A percentile compares a stretch with the other conserved stretches of the same genome.
Conservation (phyloP, 2,888 invertebrate genomes). For the Andricus curvator region DNA sequence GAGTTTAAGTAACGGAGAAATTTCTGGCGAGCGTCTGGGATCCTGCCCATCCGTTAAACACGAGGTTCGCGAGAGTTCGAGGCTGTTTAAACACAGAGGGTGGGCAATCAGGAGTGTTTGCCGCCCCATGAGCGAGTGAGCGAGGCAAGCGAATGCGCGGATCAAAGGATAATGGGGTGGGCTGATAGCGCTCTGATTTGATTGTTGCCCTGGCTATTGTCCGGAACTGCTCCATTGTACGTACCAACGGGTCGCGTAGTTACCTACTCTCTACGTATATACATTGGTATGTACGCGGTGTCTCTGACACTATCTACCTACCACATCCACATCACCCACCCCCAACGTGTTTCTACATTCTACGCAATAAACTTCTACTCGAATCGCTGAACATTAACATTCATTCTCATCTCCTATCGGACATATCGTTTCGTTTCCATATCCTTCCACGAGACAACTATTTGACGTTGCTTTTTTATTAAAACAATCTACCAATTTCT, state of each 20-base stretch:
- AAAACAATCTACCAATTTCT: neutral
- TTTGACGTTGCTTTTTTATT: slow-evolving; percentile 2
- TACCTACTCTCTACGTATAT: slow-evolving; percentile 24
- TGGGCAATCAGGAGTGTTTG: slow-evolving; percentile 77
- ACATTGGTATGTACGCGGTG: slow-evolving; percentile 36
- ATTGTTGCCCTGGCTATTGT: slow-evolving; percentile 77
- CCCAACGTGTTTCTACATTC: neutral
- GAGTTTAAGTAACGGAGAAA: slow-evolving; percentile 33
- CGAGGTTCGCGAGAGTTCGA: slow-evolving; percentile 56
- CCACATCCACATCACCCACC: slow-evolving; percentile 15
- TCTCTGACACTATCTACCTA: slow-evolving; percentile 44
- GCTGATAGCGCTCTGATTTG: slow-evolving; percentile 76
- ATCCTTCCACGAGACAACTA: slow-evolving; percentile 29
- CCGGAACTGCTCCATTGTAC: slow-evolving; percentile 72
- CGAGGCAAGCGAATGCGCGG: slow-evolving; percentile 65
- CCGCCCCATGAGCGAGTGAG: slow-evolving; percentile 69
- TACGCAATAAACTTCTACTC: slow-evolving; percentile 36
- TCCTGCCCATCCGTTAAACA: slow-evolving; percentile 54
- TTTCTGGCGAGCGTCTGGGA: slow-evolving; percentile 45
- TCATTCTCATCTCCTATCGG: slow-evolving; percentile 33
- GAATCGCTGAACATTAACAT: slow-evolving; percentile 3
- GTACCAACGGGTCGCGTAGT: slow-evolving; percentile 42
- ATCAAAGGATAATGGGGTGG: slow-evolving; percentile 70
- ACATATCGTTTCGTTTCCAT: slow-evolving; percentile 31
- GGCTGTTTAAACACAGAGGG: slow-evolving; percentile 65